These are phyloP conservation scores for Anhinga anhinga DNA, from an alignment of 2,113 vertebrate species.

Conservation along the genomic window DNA sequence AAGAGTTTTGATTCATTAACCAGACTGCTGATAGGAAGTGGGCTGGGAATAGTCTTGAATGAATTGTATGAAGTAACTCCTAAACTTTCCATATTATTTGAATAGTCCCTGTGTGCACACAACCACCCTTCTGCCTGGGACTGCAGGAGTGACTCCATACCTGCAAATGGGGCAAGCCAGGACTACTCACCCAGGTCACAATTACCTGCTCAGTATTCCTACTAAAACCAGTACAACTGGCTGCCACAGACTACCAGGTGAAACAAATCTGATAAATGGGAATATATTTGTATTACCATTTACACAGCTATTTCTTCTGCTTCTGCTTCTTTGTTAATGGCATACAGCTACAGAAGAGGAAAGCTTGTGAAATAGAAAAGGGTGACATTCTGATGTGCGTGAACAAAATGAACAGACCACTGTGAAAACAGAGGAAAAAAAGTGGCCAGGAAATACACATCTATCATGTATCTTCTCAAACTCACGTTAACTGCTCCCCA, in stretches of 20 bases:
- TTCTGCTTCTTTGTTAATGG: not conserved
- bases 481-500: not conserved
- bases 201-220: not conserved
- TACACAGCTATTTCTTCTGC: not conserved
- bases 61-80: not conserved
- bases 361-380: not conserved
- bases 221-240: not conserved
- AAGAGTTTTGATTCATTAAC: slow-evolving; percentile 20
- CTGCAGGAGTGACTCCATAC: not conserved
- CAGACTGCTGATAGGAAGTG: not conserved
- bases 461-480: not conserved
- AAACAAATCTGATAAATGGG: not conserved
- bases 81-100: not conserved
- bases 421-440: not conserved
- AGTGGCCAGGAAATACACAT: not conserved
- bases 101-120: not conserved
- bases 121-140: not conserved
- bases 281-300: not conserved
- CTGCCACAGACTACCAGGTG: not conserved
- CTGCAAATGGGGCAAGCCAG: not conserved
- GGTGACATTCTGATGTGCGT: not conserved
- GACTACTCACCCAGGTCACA: not conserved
- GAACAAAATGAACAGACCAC: not conserved
- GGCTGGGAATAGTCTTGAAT: not conserved
- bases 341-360: not conserved